Base-by-base conservation (phyloP, 2,888 invertebrate genomes). In the Sminthurides aquaticus region DNA sequence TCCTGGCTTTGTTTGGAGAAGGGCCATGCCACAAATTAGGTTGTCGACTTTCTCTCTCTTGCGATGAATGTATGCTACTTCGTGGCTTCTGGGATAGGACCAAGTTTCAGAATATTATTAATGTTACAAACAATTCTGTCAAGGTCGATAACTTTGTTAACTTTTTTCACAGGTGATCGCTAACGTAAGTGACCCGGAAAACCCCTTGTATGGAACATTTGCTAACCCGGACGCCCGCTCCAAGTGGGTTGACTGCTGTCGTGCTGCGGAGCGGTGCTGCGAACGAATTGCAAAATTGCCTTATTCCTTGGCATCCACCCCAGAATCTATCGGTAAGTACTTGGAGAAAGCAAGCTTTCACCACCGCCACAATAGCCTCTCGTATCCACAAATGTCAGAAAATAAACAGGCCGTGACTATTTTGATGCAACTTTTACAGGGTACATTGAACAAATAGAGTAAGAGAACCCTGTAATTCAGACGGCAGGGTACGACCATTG, bases 231-330 rank as follows among this genome's bases (percentile, higher is more conserved):
- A 67, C 20, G 64, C 66, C 11, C 34, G 54, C 52, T 29, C 57
- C 24, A 72, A 72, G 26, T 74, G 74, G 74, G 56, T 62, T 3
- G 69, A 68, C n/a, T 74, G 74, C 64, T 74, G 74, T 55, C 22
- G 48, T 22, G 72, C 72, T 34, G 74, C 74, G 1, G 66, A 67
- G 25, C 25, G 55, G 27, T 74, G 74, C 60, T 74, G 74, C 52
- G 56, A 69, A 34, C 64, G 58, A 25, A 74, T 74, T n/a, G 22
- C 18, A 5, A 62, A 62, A 56, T 3, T 62, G 3, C 26, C 43
- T 57, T 27, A 57, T 57, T 25, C n/a, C 8, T 24, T 52, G 5
- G 8, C 20, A n/a, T 5, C n/a, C 54, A 11, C 54, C 20, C 5
- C 20, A 11, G 54, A 11, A 5, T 15, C 15, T 34, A 15, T 15